Conservation (phyloP, 2,888 invertebrate genomes). For the Amitus sp. region DNA sequence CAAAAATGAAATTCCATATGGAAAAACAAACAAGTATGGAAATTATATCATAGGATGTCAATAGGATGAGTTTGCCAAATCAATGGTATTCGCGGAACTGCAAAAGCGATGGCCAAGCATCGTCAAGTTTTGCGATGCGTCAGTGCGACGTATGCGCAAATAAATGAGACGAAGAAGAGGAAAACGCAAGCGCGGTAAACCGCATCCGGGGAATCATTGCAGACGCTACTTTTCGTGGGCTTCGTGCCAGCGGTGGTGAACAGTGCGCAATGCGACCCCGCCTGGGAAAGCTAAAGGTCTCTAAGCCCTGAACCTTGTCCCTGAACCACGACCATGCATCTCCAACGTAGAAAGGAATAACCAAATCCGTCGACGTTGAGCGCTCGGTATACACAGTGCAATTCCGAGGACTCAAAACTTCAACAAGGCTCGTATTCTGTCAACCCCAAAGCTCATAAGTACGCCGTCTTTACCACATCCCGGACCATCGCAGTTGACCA, state of each 20-base stretch:
- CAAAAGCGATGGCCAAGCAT: neutral
- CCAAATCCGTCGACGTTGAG: slow-evolving; percentile 14
- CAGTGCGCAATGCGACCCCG: slow-evolving; percentile 28
- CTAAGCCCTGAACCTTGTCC: slow-evolving; percentile 34
- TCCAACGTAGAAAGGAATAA: slow-evolving; percentile 2
- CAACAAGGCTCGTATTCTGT: slow-evolving; percentile 19
- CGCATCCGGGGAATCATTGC: slow-evolving; percentile 37
- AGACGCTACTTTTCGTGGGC: slow-evolving; percentile 35
- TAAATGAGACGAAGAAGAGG: neutral
- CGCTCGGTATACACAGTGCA: neutral
- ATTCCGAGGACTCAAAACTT: slow-evolving; percentile 24
- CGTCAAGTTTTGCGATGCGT: neutral
- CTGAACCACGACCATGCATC: slow-evolving; percentile 31
- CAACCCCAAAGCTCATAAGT: slow-evolving; percentile 5
- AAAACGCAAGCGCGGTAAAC: slow-evolving; percentile 29
- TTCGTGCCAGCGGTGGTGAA: slow-evolving; percentile 23
- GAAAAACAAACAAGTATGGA: too few relatives aligned
- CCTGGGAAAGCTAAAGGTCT: slow-evolving; percentile 22
- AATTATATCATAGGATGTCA: too few relatives aligned
- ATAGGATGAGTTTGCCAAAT: too few relatives aligned
- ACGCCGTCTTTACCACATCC: slow-evolving; percentile 3
- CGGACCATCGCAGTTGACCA: neutral
- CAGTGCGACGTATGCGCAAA: neutral
- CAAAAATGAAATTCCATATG: too few relatives aligned
- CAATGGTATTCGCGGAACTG: neutral